A percentile compares a stretch with the other conserved stretches of the same genome.
phyloP scores from a whole-genome alignment of 2,113 vertebrate genomes.

The Varanus salvator region DNA sequence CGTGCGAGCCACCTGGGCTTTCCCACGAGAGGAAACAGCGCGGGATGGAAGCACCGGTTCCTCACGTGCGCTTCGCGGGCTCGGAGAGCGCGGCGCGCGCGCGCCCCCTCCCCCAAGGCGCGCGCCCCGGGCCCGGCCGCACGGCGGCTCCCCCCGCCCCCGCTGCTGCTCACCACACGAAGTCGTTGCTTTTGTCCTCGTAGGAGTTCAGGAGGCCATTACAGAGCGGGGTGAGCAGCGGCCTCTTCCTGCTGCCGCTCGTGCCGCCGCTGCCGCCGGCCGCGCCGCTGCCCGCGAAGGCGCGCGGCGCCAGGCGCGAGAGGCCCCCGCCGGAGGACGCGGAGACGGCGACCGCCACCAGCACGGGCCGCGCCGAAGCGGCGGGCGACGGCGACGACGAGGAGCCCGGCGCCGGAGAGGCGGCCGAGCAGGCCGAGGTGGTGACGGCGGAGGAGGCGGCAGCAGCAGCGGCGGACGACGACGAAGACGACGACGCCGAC shows the following conservation, averaged over 20 bases:
- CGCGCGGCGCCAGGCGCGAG: slow-evolving; percentile 65
- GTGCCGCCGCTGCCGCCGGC: slow-evolving; percentile 64
- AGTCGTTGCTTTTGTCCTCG: slow-evolving; percentile 98
- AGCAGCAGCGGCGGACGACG: slow-evolving; percentile 34
- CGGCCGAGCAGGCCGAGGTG: slow-evolving; percentile 67
- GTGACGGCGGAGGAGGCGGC: slow-evolving; percentile 67
- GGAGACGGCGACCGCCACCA: slow-evolving; percentile 64
- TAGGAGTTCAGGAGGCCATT: slow-evolving; percentile 97
- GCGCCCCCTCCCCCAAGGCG: too few species aligned
- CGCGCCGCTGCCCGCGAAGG: slow-evolving; percentile 51
- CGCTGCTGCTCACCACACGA: slow-evolving; percentile 88
- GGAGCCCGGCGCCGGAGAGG: slow-evolving; percentile 56
- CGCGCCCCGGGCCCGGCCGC: too few species aligned
- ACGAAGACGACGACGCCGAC: slow-evolving; percentile 59
- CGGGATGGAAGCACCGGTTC: too few species aligned
- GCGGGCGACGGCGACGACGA: slow-evolving; percentile 51
- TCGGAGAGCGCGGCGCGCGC: too few species aligned
- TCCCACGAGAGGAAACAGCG: too few species aligned
- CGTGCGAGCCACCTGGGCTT: too few species aligned
- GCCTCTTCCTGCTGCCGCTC: slow-evolving; percentile 86
- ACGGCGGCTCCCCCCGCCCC: background rate
- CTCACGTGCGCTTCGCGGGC: background rate
- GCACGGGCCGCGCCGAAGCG: slow-evolving; percentile 59
- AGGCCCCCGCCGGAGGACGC: slow-evolving; percentile 58
- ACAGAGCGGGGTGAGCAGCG: slow-evolving; percentile 88